These are phyloP conservation scores for Phaethon lepturus DNA, from an alignment of 2,113 vertebrate genomes.

Conservation along the genomic window DNA sequence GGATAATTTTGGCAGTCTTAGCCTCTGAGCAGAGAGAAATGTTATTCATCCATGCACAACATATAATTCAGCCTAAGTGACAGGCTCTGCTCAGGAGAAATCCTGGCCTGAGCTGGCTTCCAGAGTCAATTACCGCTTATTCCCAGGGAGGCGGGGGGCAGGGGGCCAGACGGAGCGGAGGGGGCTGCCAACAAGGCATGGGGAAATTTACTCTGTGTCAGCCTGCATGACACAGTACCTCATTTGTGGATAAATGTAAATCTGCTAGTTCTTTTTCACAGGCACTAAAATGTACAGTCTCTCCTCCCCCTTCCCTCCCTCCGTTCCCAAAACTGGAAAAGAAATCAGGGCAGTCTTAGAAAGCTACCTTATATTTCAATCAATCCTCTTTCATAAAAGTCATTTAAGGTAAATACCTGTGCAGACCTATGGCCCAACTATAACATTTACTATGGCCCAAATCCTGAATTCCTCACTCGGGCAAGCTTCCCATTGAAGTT, in stretches of 20 bases:
- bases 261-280: constrained; percentile 61
- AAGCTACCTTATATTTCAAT: constrained; percentile 56
- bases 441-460: constrained; percentile 38
- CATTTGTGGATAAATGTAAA: constrained; percentile 74
- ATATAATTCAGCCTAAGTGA: constrained; percentile 71
- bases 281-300: constrained; percentile 64
- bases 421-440: neutral
- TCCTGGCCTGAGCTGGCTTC: constrained; percentile 58
- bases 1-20: constrained; percentile 56
- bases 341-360: constrained; percentile 32
- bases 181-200: constrained; percentile 47
- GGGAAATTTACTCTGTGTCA: constrained; percentile 55
- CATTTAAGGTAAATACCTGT: constrained; percentile 63
- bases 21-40: constrained; percentile 50
- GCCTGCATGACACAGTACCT: constrained; percentile 64
- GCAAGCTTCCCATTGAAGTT: constrained; percentile 22
- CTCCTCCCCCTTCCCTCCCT: constrained; percentile 2
- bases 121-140: constrained; percentile 68
- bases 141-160: constrained; percentile 51
- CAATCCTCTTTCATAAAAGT: constrained; percentile 54
- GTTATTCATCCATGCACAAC: constrained; percentile 65
- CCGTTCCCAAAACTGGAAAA: constrained; percentile 39
- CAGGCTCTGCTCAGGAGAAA: constrained; percentile 72
- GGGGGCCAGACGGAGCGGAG: constrained; percentile 23
- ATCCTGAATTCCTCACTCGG: constrained; percentile 17